Base-by-base conservation (phyloP, 2,797 vertebrate species). In the Diglossa cyanea region DNA sequence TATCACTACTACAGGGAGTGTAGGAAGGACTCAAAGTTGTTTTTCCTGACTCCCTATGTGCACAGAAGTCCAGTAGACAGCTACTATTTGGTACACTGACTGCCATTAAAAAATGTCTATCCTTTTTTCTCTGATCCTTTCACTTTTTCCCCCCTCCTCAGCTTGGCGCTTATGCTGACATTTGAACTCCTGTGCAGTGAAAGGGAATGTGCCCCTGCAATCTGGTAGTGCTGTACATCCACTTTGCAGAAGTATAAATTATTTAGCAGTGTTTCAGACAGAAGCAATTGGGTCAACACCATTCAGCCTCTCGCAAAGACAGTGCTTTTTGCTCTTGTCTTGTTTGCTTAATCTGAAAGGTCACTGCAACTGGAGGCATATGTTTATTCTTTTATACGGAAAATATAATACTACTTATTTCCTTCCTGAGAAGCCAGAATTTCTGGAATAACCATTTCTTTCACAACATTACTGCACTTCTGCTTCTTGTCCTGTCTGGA, bases 371-470 rank as follows among this genome's bases (percentile, higher is more conserved):
- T 85, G 63, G 60, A 92, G 94, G 25, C 17, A 3, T 42, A 50
- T 5, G 21, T 42, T 85, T 82, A 53, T 86, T 87, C 35, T 84
- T 95, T 82, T 50, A 74, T 85, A 82, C 23, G 28, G 74, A 88
- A 96, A 89, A 84, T 57, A 61, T 25, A 94, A 45, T 40, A 73
- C 17, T 57, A 44, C 45, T 73, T 89, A 45, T 54, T 95, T 82
- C 83, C 83, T 95, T 86, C 33, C 39, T 1, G 1, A 70, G 48
- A 86, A 92, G 63, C 10, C 77, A 88, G 86, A 91, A 91, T 68
- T 74, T 39, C 77, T 82, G 63, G 77, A 68, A 83, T 33, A 79
- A 53, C 71, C 33, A 55, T 83, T 72, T 86, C 25, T 86, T 79
- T 76, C 25, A 74, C 35, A 63, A 31, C 18, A 76, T 61, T 95